These are phyloP conservation scores for Hydrotaea diabolus DNA, from an alignment of 2,888 invertebrate species.

Conservation along the genomic window DNA sequence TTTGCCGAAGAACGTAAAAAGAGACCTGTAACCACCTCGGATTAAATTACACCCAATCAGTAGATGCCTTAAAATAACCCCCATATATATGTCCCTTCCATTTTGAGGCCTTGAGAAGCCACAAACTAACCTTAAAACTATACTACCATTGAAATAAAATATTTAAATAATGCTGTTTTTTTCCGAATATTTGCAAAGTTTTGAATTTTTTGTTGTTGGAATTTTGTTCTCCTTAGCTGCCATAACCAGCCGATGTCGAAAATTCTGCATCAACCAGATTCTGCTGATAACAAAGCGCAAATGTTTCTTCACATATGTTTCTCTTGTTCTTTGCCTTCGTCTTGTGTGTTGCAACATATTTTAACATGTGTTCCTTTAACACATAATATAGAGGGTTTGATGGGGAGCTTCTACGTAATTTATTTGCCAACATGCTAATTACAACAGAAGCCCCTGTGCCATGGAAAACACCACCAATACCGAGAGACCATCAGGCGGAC, in stretches of 20 bases:
- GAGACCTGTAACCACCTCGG: too few relatives aligned
- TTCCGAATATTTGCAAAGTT: too few relatives aligned
- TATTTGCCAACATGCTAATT: conserved; percentile 40
- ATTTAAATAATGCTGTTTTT: too few relatives aligned
- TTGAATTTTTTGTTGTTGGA: too few relatives aligned
- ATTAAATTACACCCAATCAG: too few relatives aligned
- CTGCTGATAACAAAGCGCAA: conserved; percentile 1
- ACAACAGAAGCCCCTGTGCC: conserved; percentile 25
- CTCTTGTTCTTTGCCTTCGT: not conserved
- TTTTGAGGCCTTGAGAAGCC: too few relatives aligned
- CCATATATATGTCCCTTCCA: too few relatives aligned
- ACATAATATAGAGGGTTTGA: conserved; percentile 29
- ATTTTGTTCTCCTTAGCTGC: not conserved
- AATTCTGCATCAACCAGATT: not conserved
- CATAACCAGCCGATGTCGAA: not conserved
- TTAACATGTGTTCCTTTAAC: conserved; percentile 28
- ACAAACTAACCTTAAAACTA: too few relatives aligned
- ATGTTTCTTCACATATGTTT: not conserved
- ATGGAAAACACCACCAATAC: conserved; percentile 3
- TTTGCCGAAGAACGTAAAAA: too few relatives aligned
- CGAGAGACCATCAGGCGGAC: not conserved
- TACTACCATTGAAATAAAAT: too few relatives aligned
- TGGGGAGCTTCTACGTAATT: conserved; percentile 19
- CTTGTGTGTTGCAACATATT: not conserved
- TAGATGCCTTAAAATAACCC: too few relatives aligned